Evolutionary conservation across 2,888 invertebrate species (phyloP).

Genomic region (Megalurothrips usitatus): DNA sequence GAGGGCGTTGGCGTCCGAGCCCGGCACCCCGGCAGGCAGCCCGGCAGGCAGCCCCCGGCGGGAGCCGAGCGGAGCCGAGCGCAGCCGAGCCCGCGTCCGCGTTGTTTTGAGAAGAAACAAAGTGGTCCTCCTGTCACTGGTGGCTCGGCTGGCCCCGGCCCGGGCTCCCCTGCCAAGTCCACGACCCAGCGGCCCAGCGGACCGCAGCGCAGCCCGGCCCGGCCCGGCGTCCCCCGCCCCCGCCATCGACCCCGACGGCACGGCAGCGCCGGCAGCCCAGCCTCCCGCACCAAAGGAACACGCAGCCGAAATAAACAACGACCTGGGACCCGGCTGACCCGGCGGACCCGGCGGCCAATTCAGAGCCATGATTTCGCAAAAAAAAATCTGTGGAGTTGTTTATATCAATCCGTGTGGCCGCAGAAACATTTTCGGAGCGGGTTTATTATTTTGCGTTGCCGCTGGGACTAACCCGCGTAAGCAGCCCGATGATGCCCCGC

Average conservation of each 20-base stretch:
- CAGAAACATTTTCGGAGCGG: too few species aligned
- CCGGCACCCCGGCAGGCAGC: too few species aligned
- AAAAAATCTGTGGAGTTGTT: neutral
- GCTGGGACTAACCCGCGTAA: neutral
- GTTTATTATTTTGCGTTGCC: too few species aligned
- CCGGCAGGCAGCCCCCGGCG: too few species aligned
- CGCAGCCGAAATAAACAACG: neutral
- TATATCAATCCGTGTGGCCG: too few species aligned
- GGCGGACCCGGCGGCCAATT: neutral
- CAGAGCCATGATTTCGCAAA: neutral
- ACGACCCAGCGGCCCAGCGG: too few species aligned
- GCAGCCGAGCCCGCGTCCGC: neutral
- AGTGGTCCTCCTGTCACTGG: neutral
- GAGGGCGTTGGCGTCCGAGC: too few species aligned
- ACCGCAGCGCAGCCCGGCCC: too few species aligned
- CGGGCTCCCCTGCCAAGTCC: too few species aligned
- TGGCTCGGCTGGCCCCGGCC: neutral
- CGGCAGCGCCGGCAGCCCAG: too few species aligned
- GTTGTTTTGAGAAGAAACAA: conserved; percentile 18
- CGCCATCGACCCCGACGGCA: neutral
- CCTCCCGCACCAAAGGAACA: neutral
- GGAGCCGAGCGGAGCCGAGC: too few species aligned
- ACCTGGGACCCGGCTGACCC: neutral
- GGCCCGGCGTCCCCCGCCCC: too few species aligned
- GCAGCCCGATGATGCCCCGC: neutral